Base-by-base conservation (phyloP, 2,888 invertebrate species). In the Chymomyza caudatula region DNA sequence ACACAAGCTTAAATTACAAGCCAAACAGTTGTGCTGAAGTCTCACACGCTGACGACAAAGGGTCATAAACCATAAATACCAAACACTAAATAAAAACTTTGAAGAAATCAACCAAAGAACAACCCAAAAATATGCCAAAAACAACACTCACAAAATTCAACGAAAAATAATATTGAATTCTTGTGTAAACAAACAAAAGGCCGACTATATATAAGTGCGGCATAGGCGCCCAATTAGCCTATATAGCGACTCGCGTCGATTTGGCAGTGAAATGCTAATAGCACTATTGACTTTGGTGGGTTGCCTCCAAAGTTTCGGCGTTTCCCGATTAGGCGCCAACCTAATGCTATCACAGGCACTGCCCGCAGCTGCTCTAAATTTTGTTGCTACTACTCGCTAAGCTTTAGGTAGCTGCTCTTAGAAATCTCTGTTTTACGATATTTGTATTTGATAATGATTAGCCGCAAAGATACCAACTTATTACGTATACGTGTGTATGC, bases 391-490 rank as follows among this genome's bases (percentile, higher is more conserved):
- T 37, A 37, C 78, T 75, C 69, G 69, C 75, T 74, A 78, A 85
- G 85, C 83, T 85, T 73, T 79, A 82, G 85, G 83, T 75, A 73
- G 85, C 22, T 43, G 37, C 85, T 74, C 71, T 54, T 47, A 49
- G 74, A 57, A 51, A 73, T 60, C 62, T 56, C 72, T 72, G 74
- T 78, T 83, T 81, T 81, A 81, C 83, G 83, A 76, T 85, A 82
- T 81, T 81, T 81, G 83, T 85, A 82, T 81, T 81, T 81, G 80
- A 82, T 65, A 79, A 81, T 85, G 80, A 85, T 81, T 81, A 81
- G 80, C 66, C 59, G 59, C 19, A 37, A 64, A 81, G 85, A 81
- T 85, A 81, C 69, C 75, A 60, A 69, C 70, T 69, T 77, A 77
- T 82, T 69, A 74, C 59, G 74, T 66, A 71, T 71, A 76, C 73